Conservation (phyloP, 2,113 vertebrate genomes). For the western clawed frog (Xenopus tropicalis) region DNA sequence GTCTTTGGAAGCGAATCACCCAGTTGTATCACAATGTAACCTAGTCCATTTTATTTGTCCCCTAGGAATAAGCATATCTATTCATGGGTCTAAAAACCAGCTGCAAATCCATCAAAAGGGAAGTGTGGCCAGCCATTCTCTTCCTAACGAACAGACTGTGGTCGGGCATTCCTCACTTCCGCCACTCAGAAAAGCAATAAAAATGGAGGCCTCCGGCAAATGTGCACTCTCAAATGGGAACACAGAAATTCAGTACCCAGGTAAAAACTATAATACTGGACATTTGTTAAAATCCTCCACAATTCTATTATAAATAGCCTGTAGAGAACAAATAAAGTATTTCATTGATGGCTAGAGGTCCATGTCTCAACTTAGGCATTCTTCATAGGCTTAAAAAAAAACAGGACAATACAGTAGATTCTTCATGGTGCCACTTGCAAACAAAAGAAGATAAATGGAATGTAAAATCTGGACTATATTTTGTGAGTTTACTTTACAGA, state of each 20-base stretch:
- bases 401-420: too few species aligned
- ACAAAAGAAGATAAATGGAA: too few species aligned
- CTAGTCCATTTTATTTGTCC: not conserved
- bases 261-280: constrained; percentile 53
- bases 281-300: not conserved
- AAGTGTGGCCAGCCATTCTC: constrained; percentile 68
- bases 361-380: too few species aligned
- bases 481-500: too few species aligned
- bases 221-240: constrained; percentile 66
- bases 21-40: too few species aligned
- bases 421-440: too few species aligned
- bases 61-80: constrained; percentile 84
- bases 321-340: too few species aligned
- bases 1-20: too few species aligned
- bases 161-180: constrained; percentile 68
- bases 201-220: constrained; percentile 79
- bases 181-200: constrained; percentile 65
- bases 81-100: constrained; percentile 87
- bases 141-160: constrained; percentile 62
- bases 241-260: constrained; percentile 66
- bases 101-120: constrained; percentile 69
- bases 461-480: too few species aligned
- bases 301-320: not conserved
- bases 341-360: too few species aligned
- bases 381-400: too few species aligned